A percentile compares a stretch with the other conserved stretches of the same genome.
Conservation (phyloP, 2,888 invertebrate genomes). For the Tipula unca region DNA sequence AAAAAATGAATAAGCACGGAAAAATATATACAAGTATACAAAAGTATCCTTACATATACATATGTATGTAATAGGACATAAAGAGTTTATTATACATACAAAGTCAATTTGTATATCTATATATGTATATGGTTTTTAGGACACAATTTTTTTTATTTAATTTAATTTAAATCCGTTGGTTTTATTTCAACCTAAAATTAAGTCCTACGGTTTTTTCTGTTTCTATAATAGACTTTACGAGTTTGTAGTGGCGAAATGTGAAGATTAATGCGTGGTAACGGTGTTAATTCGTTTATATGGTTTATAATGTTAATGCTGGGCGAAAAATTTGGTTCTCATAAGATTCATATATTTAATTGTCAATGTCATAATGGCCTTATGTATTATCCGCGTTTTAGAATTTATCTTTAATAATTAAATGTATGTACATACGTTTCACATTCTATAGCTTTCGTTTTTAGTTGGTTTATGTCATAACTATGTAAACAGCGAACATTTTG, state of each 20-base stretch:
- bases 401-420: too few species aligned
- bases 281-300: background rate
- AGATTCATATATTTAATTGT: too few species aligned
- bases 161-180: constrained; percentile 8
- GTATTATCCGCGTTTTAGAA: too few species aligned
- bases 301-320: too few species aligned
- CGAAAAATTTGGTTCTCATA: too few species aligned
- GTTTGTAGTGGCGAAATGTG: background rate
- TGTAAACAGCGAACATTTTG: too few species aligned
- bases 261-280: background rate
- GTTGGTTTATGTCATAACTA: too few species aligned
- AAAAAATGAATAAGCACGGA: background rate
- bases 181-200: background rate
- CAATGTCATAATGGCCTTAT: too few species aligned
- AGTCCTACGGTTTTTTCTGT: background rate
- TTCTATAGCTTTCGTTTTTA: too few species aligned
- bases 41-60: background rate
- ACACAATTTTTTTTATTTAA: background rate
- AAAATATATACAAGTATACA: background rate
- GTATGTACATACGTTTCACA: too few species aligned
- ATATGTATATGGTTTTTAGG: background rate
- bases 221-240: background rate
- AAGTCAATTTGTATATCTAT: background rate
- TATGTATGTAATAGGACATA: background rate
- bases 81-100: background rate